Evolutionary conservation across 1,140 invertebrate species (phyloP).

Genomic region (Brachionus paranguensis): DNA sequence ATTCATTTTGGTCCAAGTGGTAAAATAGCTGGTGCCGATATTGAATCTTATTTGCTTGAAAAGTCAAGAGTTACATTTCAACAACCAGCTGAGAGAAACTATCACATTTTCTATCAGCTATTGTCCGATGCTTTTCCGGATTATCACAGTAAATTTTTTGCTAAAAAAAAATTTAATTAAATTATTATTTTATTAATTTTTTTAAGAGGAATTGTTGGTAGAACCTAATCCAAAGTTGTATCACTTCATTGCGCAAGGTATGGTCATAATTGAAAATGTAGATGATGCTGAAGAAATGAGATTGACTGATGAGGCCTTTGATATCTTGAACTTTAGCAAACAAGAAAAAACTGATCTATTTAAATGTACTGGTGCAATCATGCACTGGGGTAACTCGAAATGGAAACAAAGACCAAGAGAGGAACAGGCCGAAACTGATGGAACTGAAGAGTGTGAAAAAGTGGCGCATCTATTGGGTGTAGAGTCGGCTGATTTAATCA

Average conservation of each 20-base stretch:
- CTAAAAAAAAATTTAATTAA: constrained; percentile 61
- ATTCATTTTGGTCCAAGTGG: constrained; percentile 98
- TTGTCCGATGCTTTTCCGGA: constrained; percentile 75
- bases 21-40: constrained; percentile 99
- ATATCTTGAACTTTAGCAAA: constrained; percentile 90
- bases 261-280: constrained; percentile 86
- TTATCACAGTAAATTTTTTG: constrained; percentile 46
- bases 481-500: constrained; percentile 60
- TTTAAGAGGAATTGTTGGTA: constrained; percentile 73
- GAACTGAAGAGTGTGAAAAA: constrained; percentile 86
- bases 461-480: constrained; percentile 77
- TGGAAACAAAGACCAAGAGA: constrained; percentile 99
- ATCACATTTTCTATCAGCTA: constrained; percentile 99
- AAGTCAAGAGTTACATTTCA: constrained; percentile 99
- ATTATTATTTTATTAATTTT: not conserved
- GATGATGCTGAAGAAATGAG: constrained; percentile 91
- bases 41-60: constrained; percentile 99
- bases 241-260: constrained; percentile 91
- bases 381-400: constrained; percentile 98
- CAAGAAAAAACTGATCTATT: constrained; percentile 93
- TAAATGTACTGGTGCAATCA: constrained; percentile 90
- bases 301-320: constrained; percentile 92
- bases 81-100: constrained; percentile 89
- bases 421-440: constrained; percentile 97
- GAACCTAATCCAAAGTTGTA: constrained; percentile 77